A percentile compares a stretch with the other conserved stretches of the same genome.
Conservation (phyloP, 1,140 invertebrate genomes). For the Probaryconus sp. region DNA sequence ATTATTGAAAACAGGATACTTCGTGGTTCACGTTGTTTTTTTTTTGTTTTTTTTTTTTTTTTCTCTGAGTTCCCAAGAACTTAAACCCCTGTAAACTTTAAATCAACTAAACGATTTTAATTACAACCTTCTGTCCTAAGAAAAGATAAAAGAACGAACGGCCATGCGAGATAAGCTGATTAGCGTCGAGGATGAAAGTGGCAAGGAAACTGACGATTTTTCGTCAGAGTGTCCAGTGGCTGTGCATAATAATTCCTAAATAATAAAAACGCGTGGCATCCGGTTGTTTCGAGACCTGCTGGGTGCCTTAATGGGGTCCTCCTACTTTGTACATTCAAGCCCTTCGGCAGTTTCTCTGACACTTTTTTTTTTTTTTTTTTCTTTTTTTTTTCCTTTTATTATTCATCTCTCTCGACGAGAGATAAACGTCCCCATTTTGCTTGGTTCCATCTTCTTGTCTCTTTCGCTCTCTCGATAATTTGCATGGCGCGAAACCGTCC, state of each 20-base stretch:
- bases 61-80: too few species aligned
- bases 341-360: conserved; percentile 35
- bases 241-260: conserved; percentile 64
- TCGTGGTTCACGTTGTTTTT: too few species aligned
- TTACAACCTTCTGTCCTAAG: too few species aligned
- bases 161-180: neutral
- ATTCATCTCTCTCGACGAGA: conserved; percentile 7
- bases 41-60: too few species aligned
- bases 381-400: conserved; percentile 46
- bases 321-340: conserved; percentile 46
- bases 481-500: conserved; percentile 60
- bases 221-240: conserved; percentile 8
- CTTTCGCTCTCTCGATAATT: conserved; percentile 65
- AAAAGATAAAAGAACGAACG: too few species aligned
- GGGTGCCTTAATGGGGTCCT: conserved; percentile 69
- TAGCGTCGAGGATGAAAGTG: too few species aligned
- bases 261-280: conserved; percentile 66
- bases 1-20: too few species aligned
- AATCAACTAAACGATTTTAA: too few species aligned
- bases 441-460: conserved; percentile 19
- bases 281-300: conserved; percentile 63
- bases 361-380: conserved; percentile 16
- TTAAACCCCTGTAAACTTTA: too few species aligned
- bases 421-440: conserved; percentile 34
- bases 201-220: conserved; percentile 42